Conservation (phyloP, 2,888 invertebrate species). For the Eupithecia subfuscata region DNA sequence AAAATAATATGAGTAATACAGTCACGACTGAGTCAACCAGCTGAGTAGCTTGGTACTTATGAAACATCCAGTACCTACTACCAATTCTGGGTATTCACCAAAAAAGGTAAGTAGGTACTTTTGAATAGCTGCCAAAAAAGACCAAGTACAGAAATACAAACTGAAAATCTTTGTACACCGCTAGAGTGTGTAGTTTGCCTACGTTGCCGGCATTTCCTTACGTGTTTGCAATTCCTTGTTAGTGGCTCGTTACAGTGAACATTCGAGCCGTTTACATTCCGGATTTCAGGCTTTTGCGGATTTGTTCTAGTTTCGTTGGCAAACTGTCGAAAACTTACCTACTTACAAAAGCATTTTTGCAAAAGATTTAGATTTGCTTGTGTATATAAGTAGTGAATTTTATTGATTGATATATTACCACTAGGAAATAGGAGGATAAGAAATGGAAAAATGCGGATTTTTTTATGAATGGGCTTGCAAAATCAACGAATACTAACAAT, state of each 20-base stretch:
- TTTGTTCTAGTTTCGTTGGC: conserved; percentile 34
- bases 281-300: conserved; percentile 37
- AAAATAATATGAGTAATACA: too few relatives aligned
- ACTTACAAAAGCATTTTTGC: background rate
- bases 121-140: background rate
- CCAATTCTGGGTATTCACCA: background rate
- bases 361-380: background rate
- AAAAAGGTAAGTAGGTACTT: background rate
- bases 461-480: too few relatives aligned
- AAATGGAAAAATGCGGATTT: too few relatives aligned
- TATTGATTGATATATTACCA: background rate
- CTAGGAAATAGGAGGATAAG: too few relatives aligned
- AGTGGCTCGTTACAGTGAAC: conserved; percentile 40
- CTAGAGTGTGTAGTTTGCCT: conserved; percentile 22
- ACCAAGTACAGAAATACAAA: background rate
- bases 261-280: conserved; percentile 31
- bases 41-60: background rate
- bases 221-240: conserved; percentile 42
- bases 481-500: too few relatives aligned
- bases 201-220: conserved; percentile 34
- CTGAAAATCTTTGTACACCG: background rate
- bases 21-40: too few relatives aligned
- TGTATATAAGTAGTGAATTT: background rate
- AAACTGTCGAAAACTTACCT: conserved; percentile 6
- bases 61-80: background rate